Conservation (phyloP, 2,888 invertebrate species). For the Conus canariensis region DNA sequence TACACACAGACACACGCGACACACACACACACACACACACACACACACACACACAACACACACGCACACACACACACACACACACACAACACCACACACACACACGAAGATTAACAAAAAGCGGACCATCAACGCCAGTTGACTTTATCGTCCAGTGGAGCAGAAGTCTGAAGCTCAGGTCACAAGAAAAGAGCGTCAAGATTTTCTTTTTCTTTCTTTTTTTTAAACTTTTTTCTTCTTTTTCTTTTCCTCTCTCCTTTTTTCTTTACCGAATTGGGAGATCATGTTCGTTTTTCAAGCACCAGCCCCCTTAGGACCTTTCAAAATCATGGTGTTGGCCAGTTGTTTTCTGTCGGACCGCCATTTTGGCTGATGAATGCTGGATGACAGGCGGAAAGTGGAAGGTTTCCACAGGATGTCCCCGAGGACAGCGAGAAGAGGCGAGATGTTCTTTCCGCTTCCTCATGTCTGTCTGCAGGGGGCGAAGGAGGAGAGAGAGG, state of each 20-base stretch:
- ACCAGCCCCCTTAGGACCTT: background rate
- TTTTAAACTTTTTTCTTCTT: too few relatives aligned
- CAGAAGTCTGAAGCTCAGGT: background rate
- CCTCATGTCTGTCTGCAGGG: background rate
- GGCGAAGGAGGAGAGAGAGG: background rate
- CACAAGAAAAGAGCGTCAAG: too few relatives aligned
- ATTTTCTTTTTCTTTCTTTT: too few relatives aligned
- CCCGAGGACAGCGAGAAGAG: slow-evolving; percentile 15
- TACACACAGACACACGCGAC: background rate
- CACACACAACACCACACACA: slow-evolving; percentile 1
- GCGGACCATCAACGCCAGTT: background rate
- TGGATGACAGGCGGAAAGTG: slow-evolving; percentile 32
- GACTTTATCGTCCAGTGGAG: background rate
- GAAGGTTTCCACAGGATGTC: slow-evolving; percentile 16
- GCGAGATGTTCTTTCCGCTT: slow-evolving; percentile 23
- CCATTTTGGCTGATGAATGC: slow-evolving; percentile 36
- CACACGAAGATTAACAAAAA: background rate
- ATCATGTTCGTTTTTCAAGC: background rate
- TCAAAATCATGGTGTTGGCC: background rate
- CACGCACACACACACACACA: background rate
- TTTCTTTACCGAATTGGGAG: background rate
- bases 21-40: background rate
- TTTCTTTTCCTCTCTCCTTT: background rate
- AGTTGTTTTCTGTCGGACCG: slow-evolving; percentile 2
- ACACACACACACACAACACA: background rate